phyloP scores from a whole-genome alignment of 2,888 invertebrate species.

The Ptychoptera albimana region DNA sequence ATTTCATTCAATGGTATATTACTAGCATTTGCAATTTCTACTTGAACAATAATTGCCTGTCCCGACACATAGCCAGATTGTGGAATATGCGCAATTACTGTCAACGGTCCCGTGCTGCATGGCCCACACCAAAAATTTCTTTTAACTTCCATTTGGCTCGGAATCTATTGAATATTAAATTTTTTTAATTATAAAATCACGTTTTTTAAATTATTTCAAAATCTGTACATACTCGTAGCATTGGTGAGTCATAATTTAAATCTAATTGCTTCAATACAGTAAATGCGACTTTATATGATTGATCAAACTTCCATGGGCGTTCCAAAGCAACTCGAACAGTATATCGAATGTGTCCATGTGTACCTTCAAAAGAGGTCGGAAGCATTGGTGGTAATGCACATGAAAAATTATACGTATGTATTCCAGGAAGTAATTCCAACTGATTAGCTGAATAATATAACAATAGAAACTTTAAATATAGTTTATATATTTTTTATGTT shows the following conservation, averaged over 20 bases:
- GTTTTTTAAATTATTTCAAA: slow-evolving; percentile 20
- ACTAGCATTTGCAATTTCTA: slow-evolving; percentile 42
- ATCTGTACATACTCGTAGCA: slow-evolving; percentile 16
- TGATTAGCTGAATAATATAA: slow-evolving; percentile 14
- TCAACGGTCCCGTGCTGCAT: slow-evolving; percentile 18
- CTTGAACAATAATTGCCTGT: slow-evolving; percentile 21
- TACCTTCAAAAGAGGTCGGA: slow-evolving; percentile 31
- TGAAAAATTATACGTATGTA: slow-evolving; percentile 54
- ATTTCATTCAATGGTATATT: slow-evolving; percentile 32
- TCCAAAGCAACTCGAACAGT: slow-evolving; percentile 40
- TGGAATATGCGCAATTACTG: slow-evolving; percentile 17
- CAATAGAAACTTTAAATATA: too few relatives aligned
- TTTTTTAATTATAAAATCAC: not conserved
- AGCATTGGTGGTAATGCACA: slow-evolving; percentile 38
- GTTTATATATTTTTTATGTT: too few relatives aligned
- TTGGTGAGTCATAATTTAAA: slow-evolving; percentile 40
- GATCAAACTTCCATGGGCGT: slow-evolving; percentile 44
- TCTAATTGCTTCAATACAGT: slow-evolving; percentile 64
- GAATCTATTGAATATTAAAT: not conserved
- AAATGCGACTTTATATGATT: slow-evolving; percentile 45
- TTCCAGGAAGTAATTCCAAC: slow-evolving; percentile 29
- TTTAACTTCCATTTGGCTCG: slow-evolving; percentile 6
- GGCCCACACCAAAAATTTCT: slow-evolving; percentile 22
- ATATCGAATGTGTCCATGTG: slow-evolving; percentile 34
- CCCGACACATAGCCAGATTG: slow-evolving; percentile 28